Evolutionary conservation across 1,140 invertebrate genomes (phyloP).

Genomic region (Brachystomella parvula): DNA sequence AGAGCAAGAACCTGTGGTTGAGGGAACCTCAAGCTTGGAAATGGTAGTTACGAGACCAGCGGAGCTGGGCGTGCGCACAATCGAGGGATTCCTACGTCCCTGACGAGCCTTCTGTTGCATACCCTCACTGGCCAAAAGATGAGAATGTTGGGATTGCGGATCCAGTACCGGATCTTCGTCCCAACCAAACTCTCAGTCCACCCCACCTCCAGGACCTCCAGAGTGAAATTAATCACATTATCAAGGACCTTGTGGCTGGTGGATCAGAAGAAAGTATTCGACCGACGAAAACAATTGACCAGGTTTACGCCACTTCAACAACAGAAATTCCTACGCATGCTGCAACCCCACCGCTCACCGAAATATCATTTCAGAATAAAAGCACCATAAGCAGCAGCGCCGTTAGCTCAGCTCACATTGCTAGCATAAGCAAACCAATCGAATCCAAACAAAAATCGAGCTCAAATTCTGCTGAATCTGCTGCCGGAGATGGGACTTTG

Average conservation of each 20-base stretch:
- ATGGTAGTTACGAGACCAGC: constrained; percentile 1
- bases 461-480: too few relatives aligned
- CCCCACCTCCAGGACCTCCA: constrained; percentile 24
- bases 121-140: constrained; percentile 32
- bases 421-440: too few relatives aligned
- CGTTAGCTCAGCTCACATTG: too few relatives aligned
- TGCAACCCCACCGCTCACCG: too few relatives aligned
- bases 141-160: constrained; percentile 26
- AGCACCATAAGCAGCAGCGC: too few relatives aligned
- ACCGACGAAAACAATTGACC: not conserved
- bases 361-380: too few relatives aligned
- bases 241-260: constrained; percentile 21
- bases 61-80: not conserved
- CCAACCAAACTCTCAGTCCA: constrained; percentile 4
- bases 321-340: too few relatives aligned
- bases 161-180: not conserved
- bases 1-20: constrained; percentile 25
- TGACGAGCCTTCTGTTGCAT: constrained; percentile 9
- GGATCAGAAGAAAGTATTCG: not conserved
- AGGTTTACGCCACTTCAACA: too few relatives aligned
- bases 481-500: too few relatives aligned
- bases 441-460: too few relatives aligned
- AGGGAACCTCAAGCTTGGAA: constrained; percentile 28
- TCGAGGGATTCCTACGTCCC: constrained; percentile 7
- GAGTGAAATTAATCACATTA: constrained; percentile 34